Base-by-base conservation (phyloP, 1,140 invertebrate genomes). In the Luehdorfia chinensis region DNA sequence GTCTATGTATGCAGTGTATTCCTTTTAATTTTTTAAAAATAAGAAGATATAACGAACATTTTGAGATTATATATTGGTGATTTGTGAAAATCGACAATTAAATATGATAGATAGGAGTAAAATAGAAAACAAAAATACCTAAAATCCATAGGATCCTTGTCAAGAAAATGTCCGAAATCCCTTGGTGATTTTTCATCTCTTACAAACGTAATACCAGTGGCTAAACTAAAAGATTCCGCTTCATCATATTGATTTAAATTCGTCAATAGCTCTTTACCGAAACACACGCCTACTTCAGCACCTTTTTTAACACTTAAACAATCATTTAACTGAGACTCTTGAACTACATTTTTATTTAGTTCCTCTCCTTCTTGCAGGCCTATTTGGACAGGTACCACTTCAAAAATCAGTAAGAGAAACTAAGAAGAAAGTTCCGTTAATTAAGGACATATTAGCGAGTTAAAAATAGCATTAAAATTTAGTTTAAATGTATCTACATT, bases 101-200 rank as follows among this genome's bases (percentile, higher is more conserved):
- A n/a, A n/a, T n/a, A n/a, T n/a, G n/a, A n/a, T n/a, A n/a, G n/a
- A n/a, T n/a, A n/a, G n/a, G n/a, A n/a, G n/a, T n/a, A n/a, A n/a
- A n/a, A n/a, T n/a, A n/a, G n/a, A n/a, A n/a, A n/a, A n/a, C n/a
- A n/a, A 21, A 21, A 21, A 14, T 89, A 92, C 78, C 91, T 89
- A 41, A 93, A 92, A 84, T 93, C 91, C 57, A 91, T 90, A 0
- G 93, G 92, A 81, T 94, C 92, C 44, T 90, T 92, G 56, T 93
- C 92, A 37, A 92, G 78, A 55, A 90, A 90, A 68, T 88, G 90
- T 55, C 84, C 87, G 62, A 87, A 57, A 76, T 89, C 72, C 61
- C 88, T 72, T 44, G 87, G 75, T 47, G 88, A 83, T 43, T 87
- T 87, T 18, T 90, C 90, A 70, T 90, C 88, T 59, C 88, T 87